phyloP scores from a whole-genome alignment of 2,797 vertebrate genomes.

The Micropoecilia bifurca region DNA sequence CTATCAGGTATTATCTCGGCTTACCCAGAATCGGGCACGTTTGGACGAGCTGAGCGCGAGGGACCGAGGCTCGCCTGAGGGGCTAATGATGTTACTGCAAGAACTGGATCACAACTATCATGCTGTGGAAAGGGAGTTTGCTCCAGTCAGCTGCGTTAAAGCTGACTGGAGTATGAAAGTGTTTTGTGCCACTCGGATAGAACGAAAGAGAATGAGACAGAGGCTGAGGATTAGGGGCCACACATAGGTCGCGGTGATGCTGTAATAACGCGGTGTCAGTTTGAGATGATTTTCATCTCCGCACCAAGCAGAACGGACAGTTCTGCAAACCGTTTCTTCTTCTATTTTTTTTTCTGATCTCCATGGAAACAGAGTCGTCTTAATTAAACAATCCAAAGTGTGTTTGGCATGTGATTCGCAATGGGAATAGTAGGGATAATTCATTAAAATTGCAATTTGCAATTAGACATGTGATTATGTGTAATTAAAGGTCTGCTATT shows the following conservation, averaged over 20 bases:
- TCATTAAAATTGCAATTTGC: constrained; percentile 43
- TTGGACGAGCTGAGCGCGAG: constrained; percentile 16
- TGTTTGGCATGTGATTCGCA: constrained; percentile 41
- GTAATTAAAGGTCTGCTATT: constrained; percentile 35
- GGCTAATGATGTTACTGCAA: constrained; percentile 42
- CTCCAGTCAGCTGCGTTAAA: constrained; percentile 24
- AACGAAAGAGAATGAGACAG: background rate
- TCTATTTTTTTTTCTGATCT: constrained; percentile 9
- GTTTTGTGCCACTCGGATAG: constrained; percentile 3
- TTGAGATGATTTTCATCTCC: constrained; percentile 32
- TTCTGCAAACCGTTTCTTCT: constrained; percentile 13
- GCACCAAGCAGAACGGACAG: constrained; percentile 9
- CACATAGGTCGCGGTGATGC: background rate
- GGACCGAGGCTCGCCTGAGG: constrained; percentile 4
- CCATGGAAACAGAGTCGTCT: constrained; percentile 34
- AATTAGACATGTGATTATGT: constrained; percentile 53
- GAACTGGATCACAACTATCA: constrained; percentile 37
- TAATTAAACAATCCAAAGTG: constrained; percentile 39
- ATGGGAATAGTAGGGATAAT: constrained; percentile 35
- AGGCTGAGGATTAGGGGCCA: constrained; percentile 7
- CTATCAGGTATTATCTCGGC: constrained; percentile 41
- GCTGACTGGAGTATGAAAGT: constrained; percentile 20
- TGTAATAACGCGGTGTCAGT: constrained; percentile 10
- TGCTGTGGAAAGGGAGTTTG: constrained; percentile 16
- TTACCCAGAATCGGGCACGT: constrained; percentile 21